phyloP scores from a whole-genome alignment of 2,797 vertebrate genomes.

The Gymnoscopelus braueri region DNA sequence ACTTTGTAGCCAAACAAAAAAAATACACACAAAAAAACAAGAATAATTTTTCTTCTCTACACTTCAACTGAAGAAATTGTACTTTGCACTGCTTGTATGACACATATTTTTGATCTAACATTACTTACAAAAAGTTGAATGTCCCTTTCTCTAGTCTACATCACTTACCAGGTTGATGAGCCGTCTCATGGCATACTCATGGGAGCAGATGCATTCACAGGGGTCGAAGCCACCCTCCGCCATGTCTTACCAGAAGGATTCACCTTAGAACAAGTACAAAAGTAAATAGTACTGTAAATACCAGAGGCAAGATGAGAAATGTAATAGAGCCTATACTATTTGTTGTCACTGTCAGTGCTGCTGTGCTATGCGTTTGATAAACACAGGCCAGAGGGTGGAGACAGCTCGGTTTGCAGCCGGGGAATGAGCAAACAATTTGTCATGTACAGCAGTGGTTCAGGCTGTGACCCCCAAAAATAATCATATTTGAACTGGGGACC shows the following conservation, averaged over 20 bases:
- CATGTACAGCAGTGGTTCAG: not conserved
- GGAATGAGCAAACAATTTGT: not conserved
- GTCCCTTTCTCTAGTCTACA: not conserved
- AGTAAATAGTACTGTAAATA: conserved; percentile 20
- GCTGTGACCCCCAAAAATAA: too few species aligned
- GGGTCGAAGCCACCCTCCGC: conserved; percentile 97
- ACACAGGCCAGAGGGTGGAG: conserved; percentile 56
- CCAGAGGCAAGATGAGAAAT: conserved; percentile 39
- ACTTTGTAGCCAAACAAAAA: not conserved
- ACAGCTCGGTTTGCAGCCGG: conserved; percentile 25
- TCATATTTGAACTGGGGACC: too few species aligned
- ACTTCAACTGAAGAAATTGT: not conserved
- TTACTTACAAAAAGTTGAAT: not conserved
- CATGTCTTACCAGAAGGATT: conserved; percentile 80
- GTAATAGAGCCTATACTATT: conserved; percentile 24
- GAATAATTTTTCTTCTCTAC: not conserved
- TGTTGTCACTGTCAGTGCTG: conserved; percentile 18
- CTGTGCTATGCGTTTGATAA: conserved; percentile 33
- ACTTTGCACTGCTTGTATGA: not conserved
- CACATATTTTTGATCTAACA: too few species aligned
- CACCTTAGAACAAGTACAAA: conserved; percentile 51
- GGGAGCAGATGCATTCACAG: conserved; percentile 96
- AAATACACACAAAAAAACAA: too few species aligned
- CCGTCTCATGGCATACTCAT: conserved; percentile 95
- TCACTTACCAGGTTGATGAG: conserved; percentile 95